Evolutionary conservation across 2,113 vertebrate genomes (phyloP).

Genomic region (Haemorhous mexicanus): DNA sequence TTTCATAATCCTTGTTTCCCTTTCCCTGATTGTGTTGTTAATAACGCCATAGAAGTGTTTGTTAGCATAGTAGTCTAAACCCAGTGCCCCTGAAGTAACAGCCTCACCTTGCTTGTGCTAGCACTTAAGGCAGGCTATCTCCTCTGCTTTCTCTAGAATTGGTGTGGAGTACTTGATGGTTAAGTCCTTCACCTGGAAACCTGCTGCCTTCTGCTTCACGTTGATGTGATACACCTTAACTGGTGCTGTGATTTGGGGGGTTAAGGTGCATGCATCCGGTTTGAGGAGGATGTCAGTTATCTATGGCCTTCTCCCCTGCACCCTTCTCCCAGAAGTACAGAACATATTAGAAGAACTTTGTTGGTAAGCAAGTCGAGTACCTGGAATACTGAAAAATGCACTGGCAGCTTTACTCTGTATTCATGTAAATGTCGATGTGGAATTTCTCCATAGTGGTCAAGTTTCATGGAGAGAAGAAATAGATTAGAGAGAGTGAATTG

Average conservation of each 20-base stretch:
- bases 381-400: not conserved
- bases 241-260: not conserved
- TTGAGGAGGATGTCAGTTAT: not conserved
- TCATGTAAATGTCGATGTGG: not conserved
- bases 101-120: not conserved
- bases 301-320: not conserved
- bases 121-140: not conserved
- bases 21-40: not conserved
- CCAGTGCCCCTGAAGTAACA: not conserved
- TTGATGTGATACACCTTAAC: not conserved
- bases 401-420: not conserved
- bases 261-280: not conserved
- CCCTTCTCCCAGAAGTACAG: not conserved
- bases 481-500: not conserved
- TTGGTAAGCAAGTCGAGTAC: not conserved
- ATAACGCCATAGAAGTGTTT: not conserved
- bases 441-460: not conserved
- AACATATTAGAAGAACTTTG: not conserved
- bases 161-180: not conserved
- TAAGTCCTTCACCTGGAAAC: not conserved
- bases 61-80: not conserved
- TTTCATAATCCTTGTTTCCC: constrained; percentile 26
- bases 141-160: not conserved
- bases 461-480: not conserved
- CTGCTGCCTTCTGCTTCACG: not conserved